Base-by-base conservation (phyloP, 2,113 vertebrate species). In the Muntiacus muntjak region DNA sequence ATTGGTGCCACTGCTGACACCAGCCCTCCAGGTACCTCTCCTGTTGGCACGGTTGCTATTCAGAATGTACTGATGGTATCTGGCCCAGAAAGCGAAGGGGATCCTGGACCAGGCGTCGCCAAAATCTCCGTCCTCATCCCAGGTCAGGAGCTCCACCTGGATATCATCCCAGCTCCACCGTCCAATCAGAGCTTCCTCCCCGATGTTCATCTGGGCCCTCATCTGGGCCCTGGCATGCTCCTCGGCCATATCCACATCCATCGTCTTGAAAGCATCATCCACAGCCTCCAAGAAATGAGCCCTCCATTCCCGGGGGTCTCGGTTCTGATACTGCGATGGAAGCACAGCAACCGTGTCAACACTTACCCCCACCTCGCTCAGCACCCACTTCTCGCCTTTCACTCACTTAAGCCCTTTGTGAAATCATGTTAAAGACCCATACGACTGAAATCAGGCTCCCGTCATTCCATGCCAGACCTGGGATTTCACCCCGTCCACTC, bases 41-140 rank as follows among this genome's bases (percentile, higher is more conserved):
- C 90, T 50, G 87, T 97, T 97, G 90, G 84, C 93, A 47, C 92
- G 82, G 92, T 87, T 97, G 96, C 94, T 97, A 15, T 97, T 98
- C 96, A 97, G 96, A 36, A 97, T 94, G 96, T 97, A 97, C 87
- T 98, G 97, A 62, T 97, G 96, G 97, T 97, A 98, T 81, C 90
- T 92, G 94, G 94, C 96, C 95, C 97, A 97, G 92, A 98, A 98
- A 21, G 96, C 98, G 79, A 98, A 97, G 54, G 97, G 94, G 87
- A 97, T 97, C 87, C 96, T 91, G 94, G 96, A 97, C 98, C 97
- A 97, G 96, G 96, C 97, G 3, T 98, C 94, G 2, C 96, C 88
- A 43, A 97, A 98, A 57, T 97, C 97, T 85, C 94, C 95, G 2
- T 96, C 97, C 81, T 96, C 92, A 13, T 97, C 90, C 94, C 97